Evolutionary conservation across 1,140 invertebrate species (phyloP).

Genomic region (Pseudachorutes palmiensis): DNA sequence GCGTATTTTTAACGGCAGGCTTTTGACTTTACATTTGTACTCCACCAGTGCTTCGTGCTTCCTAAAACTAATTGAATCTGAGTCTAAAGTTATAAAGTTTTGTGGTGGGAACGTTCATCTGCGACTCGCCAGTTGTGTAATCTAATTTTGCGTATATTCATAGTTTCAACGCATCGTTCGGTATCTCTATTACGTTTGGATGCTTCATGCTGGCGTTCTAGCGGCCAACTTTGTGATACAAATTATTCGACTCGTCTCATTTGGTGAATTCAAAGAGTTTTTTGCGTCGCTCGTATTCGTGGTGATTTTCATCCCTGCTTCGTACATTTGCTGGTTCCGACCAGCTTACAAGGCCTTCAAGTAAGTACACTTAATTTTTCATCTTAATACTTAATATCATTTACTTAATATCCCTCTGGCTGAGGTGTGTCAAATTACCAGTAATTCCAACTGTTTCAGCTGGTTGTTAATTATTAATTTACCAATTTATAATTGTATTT

Average conservation of each 20-base stretch:
- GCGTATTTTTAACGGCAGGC: no score
- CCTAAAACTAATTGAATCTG: no score
- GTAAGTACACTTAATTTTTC: no score
- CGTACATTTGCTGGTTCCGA: slow-evolving; percentile 94
- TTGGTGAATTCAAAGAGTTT: slow-evolving; percentile 62
- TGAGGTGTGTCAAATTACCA: slow-evolving; percentile 10
- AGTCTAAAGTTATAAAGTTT: no score
- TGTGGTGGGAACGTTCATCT: no score
- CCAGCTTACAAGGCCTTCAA: slow-evolving; percentile 78
- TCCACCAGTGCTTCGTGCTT: no score
- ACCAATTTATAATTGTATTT: slow-evolving; percentile 23
- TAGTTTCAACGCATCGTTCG: slow-evolving; percentile 87
- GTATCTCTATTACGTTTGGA: slow-evolving; percentile 92
- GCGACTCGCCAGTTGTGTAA: no score
- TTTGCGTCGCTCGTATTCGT: slow-evolving; percentile 83
- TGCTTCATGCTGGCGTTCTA: slow-evolving; percentile 81
- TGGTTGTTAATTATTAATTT: slow-evolving; percentile 39
- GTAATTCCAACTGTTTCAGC: slow-evolving; percentile 20
- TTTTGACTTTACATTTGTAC: no score
- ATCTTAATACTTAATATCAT: no score
- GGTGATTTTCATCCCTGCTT: slow-evolving; percentile 87
- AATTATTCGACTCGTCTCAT: slow-evolving; percentile 52
- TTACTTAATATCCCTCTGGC: no score
- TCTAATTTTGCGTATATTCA: no score
- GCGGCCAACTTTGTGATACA: slow-evolving; percentile 75